A percentile compares a stretch with the other conserved stretches of the same genome.
phyloP scores from a whole-genome alignment of 2,797 vertebrate species.

The Smutsia gigantea region DNA sequence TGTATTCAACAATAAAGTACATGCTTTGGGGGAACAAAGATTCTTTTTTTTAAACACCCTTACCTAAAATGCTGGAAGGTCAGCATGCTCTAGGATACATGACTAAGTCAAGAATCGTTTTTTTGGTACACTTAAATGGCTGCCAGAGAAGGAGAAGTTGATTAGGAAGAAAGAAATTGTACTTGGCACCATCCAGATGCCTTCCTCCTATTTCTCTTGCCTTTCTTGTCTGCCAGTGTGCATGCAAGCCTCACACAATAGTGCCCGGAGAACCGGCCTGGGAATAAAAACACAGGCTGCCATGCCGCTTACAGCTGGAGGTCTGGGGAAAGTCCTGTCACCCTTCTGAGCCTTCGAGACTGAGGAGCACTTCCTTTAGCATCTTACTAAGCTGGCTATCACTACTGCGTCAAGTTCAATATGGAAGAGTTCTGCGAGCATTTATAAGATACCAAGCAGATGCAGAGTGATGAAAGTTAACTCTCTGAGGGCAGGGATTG shows the following conservation, averaged over 20 bases:
- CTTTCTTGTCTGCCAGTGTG: not conserved
- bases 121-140: not conserved
- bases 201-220: not conserved
- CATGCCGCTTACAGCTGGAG: not conserved
- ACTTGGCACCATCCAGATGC: not conserved
- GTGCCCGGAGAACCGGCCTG: not conserved
- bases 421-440: not conserved
- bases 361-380: not conserved
- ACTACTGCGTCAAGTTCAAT: not conserved
- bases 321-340: not conserved
- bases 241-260: not conserved
- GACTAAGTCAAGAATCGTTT: constrained; percentile 4
- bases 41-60: not conserved
- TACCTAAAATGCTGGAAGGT: not conserved
- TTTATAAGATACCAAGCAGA: not conserved
- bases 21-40: not conserved
- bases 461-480: not conserved
- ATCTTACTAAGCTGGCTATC: not conserved
- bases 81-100: not conserved
- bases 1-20: not conserved
- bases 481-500: not conserved
- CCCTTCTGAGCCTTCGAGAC: not conserved
- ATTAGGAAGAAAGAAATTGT: not conserved
- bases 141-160: not conserved
- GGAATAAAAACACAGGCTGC: not conserved